Percentiles rank a stretch among this genome's conserved stretches.
phyloP scores from a whole-genome alignment of 1,140 invertebrate genomes.

The Drosophila orosa region DNA sequence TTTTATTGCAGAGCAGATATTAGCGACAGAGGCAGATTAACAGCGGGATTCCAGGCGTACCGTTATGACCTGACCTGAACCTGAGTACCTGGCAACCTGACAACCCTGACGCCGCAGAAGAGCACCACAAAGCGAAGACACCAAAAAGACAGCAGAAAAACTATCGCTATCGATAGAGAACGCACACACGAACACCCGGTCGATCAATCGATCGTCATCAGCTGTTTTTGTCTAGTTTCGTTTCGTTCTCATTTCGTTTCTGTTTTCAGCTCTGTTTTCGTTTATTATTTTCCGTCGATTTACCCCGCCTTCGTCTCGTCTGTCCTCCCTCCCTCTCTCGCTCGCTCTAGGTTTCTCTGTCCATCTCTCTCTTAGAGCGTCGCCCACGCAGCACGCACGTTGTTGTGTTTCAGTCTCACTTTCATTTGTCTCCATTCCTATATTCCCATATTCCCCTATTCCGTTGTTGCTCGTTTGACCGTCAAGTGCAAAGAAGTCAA shows the following conservation, averaged over 20 bases:
- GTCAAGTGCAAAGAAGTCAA: constrained; percentile 76
- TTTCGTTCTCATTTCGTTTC: constrained; percentile 27
- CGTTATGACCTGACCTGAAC: not conserved
- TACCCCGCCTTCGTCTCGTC: constrained; percentile 1
- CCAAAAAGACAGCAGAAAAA: not conserved
- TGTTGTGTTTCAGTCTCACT: constrained; percentile 35
- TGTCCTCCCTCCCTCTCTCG: constrained; percentile 2
- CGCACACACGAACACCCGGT: not conserved
- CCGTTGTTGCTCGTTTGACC: constrained; percentile 23
- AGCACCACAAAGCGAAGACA: not conserved
- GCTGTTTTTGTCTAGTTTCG: constrained; percentile 41
- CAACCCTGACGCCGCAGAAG: not conserved
- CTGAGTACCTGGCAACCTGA: not conserved
- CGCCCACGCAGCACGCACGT: constrained; percentile 65
- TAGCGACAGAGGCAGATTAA: constrained; percentile 1
- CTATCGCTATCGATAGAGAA: constrained; percentile 31
- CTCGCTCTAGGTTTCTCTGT: not conserved
- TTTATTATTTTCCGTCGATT: constrained; percentile 38
- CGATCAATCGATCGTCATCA: constrained; percentile 26
- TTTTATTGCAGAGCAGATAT: constrained; percentile 16
- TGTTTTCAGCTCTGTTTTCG: constrained; percentile 14
- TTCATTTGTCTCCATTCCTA: constrained; percentile 34
- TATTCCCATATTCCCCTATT: constrained; percentile 9
- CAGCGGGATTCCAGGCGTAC: constrained; percentile 6
- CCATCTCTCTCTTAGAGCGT: not conserved